Conservation (phyloP, 2,888 invertebrate genomes). For the Stomorhina lunata region DNA sequence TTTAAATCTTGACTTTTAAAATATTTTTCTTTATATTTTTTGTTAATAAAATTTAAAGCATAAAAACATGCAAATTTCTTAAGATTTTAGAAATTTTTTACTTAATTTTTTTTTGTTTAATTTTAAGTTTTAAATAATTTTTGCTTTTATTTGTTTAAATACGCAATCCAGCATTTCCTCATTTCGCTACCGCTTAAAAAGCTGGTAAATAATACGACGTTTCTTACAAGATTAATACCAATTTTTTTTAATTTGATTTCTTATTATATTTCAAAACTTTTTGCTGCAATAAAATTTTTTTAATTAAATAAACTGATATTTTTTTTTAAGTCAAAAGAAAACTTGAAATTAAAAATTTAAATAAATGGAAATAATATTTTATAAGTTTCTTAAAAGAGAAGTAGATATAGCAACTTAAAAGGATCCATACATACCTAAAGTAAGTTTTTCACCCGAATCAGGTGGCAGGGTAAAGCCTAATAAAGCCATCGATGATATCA, state of each 20-base stretch:
- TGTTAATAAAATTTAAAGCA: conserved; percentile 14
- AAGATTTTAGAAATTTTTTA: neutral
- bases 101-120: neutral
- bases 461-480: conserved; percentile 99
- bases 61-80: conserved; percentile 43
- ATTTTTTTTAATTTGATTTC: neutral
- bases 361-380: neutral
- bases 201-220: conserved; percentile 20
- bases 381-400: conserved; percentile 2
- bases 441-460: conserved; percentile 83
- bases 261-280: neutral
- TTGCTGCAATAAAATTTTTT: conserved; percentile 53
- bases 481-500: conserved; percentile 99
- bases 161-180: conserved; percentile 76
- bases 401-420: neutral
- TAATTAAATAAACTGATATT: conserved; percentile 29
- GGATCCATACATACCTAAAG: conserved; percentile 79
- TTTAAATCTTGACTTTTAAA: conserved; percentile 42
- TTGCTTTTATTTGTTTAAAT: conserved; percentile 49
- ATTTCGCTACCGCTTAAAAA: conserved; percentile 76
- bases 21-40: conserved; percentile 18
- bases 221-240: neutral
- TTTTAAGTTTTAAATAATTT: conserved; percentile 22
- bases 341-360: conserved; percentile 14
- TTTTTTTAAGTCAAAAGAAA: conserved; percentile 13